Base-by-base conservation (phyloP, 2,888 invertebrate genomes). In the Patella caerulea region DNA sequence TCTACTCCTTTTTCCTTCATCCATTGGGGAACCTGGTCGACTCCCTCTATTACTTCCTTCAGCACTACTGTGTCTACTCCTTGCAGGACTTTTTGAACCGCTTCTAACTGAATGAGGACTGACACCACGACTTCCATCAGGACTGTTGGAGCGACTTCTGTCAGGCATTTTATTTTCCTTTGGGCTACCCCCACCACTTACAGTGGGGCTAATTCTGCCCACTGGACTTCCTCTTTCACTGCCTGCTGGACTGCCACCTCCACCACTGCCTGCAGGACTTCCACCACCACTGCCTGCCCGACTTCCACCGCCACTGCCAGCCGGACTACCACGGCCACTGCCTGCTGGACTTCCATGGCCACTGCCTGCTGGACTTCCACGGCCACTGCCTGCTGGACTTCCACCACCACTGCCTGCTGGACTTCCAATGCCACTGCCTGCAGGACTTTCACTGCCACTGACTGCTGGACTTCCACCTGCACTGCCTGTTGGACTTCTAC, bases 311-410 rank as follows among this genome's bases (percentile, higher is more conserved):
- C 9, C 45, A 45, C 45, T 45, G 45, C 45, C 45, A 9, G 45
- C 45, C 34, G 76, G 73, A 19, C 71, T 70, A 5, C 75, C 75
- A 54, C 55, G 45, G 3, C 59, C 71, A 72, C 79, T 72, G 59
- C 76, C 74, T 24, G 59, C 59, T 65, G 81, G 79, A 24, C 82
- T 82, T 15, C 78, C 78, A 69, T 71, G n/a, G 1, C 55, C 45
- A 45, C 82, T 83, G 73, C 83, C 82, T 5, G 73, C 83, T 71
- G 84, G 82, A 69, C 81, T 78, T 52, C 77, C 76, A 54, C 77
- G 75, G 34, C 80, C 81, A 65, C 81, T 82, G 2, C 59, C 73
- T 24, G 81, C 77, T 9, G 78, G 78, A 56, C 81, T 79, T n/a
- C 79, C 76, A 72, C 78, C 77, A 70, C 82, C 73, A n/a, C 73